Evolutionary conservation across 2,113 vertebrate species (phyloP), one percentile per base, ranked within the genome.

Genomic region (Bos indicus): DNA sequence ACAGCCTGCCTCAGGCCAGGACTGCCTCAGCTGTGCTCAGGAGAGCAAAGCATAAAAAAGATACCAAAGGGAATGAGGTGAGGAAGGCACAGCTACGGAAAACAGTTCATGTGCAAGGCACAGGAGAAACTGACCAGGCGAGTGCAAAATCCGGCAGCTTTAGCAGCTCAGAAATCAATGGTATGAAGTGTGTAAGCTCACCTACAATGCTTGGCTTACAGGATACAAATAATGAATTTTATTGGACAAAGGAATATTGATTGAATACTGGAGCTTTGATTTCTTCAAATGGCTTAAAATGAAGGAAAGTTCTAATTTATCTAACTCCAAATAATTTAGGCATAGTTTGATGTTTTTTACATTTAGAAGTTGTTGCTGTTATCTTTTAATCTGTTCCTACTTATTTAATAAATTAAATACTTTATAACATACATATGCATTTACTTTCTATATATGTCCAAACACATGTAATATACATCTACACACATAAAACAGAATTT

Each of bases 231-330:
- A 21, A 64, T 40, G 40, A 46, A 46, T 36, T 74, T 82, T 40
- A 80, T 5, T 33, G 17, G 67, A 36, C 28, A 86, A 87, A 87
- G n/a, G 36, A 12, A 21, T 46, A 23, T 23, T 91, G 52, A 92
- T 19, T 93, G 52, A 92, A 43, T 77, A 59, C 21, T 14, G 33
- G n/a, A 96, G 36, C 7, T 71, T 40, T 71, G 26, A 78, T 85
- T 88, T 88, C 59, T 95, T 78, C 30, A 91, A 56, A 56, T 33
- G n/a, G 19, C 33, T 93, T 93, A 84, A 93, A 80, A 93, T 89
- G 51, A 96, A 89, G 30, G 26, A 71, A 80, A 57, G 51, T 2
- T 56, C 54, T 26, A 54, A 78, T 86, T 43, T 95, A 86, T 95
- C 25, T 90, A 96, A 82, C 13, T 85, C 17, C 86, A 93, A 96